A percentile compares a stretch with the other conserved stretches of the same genome.
Conservation (phyloP, 2,113 vertebrate genomes). For the Microcebus tavaratra region DNA sequence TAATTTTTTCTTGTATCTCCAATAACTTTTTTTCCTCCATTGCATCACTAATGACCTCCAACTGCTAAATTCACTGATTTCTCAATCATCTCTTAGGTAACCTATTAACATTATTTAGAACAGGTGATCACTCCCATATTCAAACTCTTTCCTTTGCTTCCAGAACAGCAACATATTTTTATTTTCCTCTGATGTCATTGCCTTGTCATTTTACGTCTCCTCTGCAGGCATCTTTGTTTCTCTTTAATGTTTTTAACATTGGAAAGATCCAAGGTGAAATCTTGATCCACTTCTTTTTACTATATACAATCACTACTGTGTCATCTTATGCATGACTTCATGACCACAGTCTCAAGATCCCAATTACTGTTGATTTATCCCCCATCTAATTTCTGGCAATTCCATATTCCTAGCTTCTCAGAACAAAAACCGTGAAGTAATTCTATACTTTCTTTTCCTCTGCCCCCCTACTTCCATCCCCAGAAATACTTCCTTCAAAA, state of each 20-base stretch:
- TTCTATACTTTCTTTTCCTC: not conserved
- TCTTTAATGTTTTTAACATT: not conserved
- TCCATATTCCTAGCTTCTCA: not conserved
- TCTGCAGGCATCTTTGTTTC: not conserved
- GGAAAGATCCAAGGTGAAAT: not conserved
- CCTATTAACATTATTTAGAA: fast-evolving
- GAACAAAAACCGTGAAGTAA: not conserved
- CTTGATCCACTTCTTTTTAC: not conserved
- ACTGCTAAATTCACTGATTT: not conserved
- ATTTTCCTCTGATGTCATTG: not conserved
- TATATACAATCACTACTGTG: not conserved
- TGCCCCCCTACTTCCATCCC: fast-evolving
- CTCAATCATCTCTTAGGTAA: not conserved
- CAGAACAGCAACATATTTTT: not conserved
- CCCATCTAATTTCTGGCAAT: not conserved
- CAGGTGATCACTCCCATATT: not conserved
- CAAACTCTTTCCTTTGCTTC: not conserved
- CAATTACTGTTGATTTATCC: not conserved
- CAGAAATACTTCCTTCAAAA: not conserved
- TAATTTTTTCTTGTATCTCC: not conserved
- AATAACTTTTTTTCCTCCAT: not conserved
- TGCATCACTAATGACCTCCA: not conserved
- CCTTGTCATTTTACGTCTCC: not conserved
- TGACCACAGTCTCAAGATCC: no score
- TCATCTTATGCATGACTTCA: not conserved